Evolutionary conservation across 2,888 invertebrate species (phyloP).

Genomic region (Listrodromus nycthemerus): DNA sequence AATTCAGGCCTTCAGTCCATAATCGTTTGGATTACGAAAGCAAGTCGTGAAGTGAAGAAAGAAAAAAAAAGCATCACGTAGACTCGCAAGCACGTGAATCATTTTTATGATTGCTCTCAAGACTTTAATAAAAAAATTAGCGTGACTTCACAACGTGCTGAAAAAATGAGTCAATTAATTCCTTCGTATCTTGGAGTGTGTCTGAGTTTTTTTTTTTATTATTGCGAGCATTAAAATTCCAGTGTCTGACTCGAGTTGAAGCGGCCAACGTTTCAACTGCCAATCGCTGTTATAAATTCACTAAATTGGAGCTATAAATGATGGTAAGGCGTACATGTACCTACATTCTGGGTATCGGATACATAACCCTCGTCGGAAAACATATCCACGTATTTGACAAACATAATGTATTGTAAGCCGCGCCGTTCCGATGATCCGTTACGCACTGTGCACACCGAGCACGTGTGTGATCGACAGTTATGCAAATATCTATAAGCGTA

Average conservation of each 20-base stretch:
- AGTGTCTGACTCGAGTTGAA: background rate
- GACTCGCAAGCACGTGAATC: background rate
- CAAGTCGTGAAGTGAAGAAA: background rate
- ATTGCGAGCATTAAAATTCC: background rate
- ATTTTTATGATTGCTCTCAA: background rate
- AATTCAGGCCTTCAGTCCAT: background rate
- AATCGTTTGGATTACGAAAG: background rate
- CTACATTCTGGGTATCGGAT: constrained; percentile 72
- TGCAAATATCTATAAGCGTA: constrained; percentile 57
- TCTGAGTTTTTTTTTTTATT: background rate
- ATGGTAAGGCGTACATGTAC: constrained; percentile 50
- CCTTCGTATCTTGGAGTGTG: background rate
- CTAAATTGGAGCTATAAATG: constrained; percentile 1
- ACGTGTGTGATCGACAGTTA: constrained; percentile 50
- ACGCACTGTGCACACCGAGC: background rate
- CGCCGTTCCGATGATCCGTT: constrained; percentile 17
- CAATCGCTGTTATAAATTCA: background rate
- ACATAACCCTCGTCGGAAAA: constrained; percentile 75
- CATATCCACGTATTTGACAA: constrained; percentile 75
- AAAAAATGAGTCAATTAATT: constrained; percentile 3
- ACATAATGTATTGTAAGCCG: constrained; percentile 68
- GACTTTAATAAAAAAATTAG: background rate
- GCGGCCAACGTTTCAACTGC: background rate
- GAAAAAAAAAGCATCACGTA: background rate
- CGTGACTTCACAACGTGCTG: background rate